Base-by-base conservation (phyloP, 2,113 vertebrate species). In the Myotis brandtii region DNA sequence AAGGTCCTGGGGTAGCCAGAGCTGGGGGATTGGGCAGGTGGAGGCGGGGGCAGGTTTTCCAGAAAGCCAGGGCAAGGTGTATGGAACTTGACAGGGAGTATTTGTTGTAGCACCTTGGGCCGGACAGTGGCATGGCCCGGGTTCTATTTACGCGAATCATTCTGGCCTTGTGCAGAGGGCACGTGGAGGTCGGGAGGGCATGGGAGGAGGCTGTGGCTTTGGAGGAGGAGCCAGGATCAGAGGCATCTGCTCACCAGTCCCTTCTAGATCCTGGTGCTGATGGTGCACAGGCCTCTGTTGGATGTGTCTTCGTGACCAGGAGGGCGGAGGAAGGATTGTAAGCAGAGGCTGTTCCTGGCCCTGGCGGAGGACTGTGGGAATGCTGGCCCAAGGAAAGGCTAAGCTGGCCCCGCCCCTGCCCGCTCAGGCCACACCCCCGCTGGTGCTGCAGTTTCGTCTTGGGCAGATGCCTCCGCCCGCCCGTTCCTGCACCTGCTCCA, bases 51-150 rank as follows among this genome's bases (percentile, higher is more conserved):
- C 8, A 11, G 54, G 10, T 23, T 75, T 80, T 87, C 75, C 25
- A 21, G 56, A 84, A 82, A 56, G 50, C 64, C 20, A 9, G 72
- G 69, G 54, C 0, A 21, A 54, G 34, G 40, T 5, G 0, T 7
- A 0, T 1, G 12, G 93, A 20, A 2, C 3, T 52, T 0, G 20
- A 16, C 0, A 32, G 20, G 34, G 32, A 79, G 17, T 11, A 0
- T 12, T 73, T 4, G 25, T 11, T 11, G 12, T 5, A 21, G n/a
- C 8, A 0, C 16, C 5, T 72, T 17, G 37, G 64, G 72, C 52
- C 0, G 2, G 34, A 27, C 18, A 4, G 2, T 0, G 1, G 25
- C 0, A 4, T 5, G 18, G 1, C 13, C 46, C 0, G 11, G 6
- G 59, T 46, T 80, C 2, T 5, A 1, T 30, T 56, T 27, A 17